These are phyloP conservation scores for Beris morrisii DNA, from an alignment of 2,888 invertebrate genomes.

Conservation along the genomic window DNA sequence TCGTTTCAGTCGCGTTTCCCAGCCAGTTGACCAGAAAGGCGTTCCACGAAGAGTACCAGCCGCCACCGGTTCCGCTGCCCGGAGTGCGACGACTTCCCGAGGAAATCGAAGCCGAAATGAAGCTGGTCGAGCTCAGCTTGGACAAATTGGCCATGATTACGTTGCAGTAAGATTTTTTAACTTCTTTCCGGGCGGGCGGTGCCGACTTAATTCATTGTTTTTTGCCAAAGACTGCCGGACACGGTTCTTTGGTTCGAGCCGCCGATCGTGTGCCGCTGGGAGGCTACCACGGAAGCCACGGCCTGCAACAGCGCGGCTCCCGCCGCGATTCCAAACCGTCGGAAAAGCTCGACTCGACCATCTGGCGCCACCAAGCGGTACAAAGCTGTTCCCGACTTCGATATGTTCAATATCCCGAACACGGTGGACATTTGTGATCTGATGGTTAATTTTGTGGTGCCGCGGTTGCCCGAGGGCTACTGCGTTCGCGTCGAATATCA, in stretches of 20 bases:
- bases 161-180: slow-evolving; percentile 62
- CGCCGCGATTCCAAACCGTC: not conserved
- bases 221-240: slow-evolving; percentile 64
- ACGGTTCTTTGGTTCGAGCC: slow-evolving; percentile 78
- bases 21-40: slow-evolving; percentile 62
- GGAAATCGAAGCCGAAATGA: slow-evolving; percentile 78
- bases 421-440: slow-evolving; percentile 51
- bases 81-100: slow-evolving; percentile 73
- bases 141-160: slow-evolving; percentile 72
- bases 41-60: slow-evolving; percentile 69
- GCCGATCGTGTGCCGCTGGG: slow-evolving; percentile 75
- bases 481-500: slow-evolving; percentile 46
- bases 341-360: not conserved
- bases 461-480: slow-evolving; percentile 53
- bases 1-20: slow-evolving; percentile 47
- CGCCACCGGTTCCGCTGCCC: slow-evolving; percentile 66
- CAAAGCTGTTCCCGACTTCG: slow-evolving; percentile 51
- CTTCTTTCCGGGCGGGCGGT: too few relatives aligned
- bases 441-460: slow-evolving; percentile 52
- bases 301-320: not conserved
- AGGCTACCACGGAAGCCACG: slow-evolving; percentile 52
- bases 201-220: too few relatives aligned
- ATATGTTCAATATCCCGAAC: slow-evolving; percentile 51
- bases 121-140: slow-evolving; percentile 70
- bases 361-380: slow-evolving; percentile 21